Evolutionary conservation across 2,113 vertebrate genomes (phyloP).

Genomic region (Dascyllus trimaculatus): DNA sequence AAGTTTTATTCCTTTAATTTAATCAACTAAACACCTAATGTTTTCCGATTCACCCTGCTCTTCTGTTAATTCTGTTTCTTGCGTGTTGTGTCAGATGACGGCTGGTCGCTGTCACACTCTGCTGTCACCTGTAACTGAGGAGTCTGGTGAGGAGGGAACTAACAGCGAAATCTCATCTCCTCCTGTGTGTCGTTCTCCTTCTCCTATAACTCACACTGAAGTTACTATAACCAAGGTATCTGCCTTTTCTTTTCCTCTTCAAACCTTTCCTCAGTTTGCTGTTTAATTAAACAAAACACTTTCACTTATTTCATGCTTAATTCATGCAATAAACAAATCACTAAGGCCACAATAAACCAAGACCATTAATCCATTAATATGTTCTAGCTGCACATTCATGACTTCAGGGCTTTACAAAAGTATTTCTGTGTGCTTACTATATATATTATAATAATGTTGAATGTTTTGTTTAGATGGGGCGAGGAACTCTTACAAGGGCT

Average conservation of each 20-base stretch:
- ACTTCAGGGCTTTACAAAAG: neutral
- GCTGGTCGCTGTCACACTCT: slow-evolving; percentile 98
- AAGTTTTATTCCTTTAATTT: neutral
- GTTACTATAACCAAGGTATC: slow-evolving; percentile 93
- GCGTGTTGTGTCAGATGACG: slow-evolving; percentile 91
- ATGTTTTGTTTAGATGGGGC: slow-evolving; percentile 82
- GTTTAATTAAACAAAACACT: too few relatives aligned
- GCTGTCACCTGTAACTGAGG: slow-evolving; percentile 98
- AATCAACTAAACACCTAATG: slow-evolving; percentile 13
- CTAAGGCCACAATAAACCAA: too few relatives aligned
- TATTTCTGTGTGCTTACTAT: neutral
- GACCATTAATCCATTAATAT: neutral
- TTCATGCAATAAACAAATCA: too few relatives aligned
- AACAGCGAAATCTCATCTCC: slow-evolving; percentile 97
- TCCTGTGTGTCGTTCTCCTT: slow-evolving; percentile 95
- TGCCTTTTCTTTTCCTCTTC: slow-evolving; percentile 19
- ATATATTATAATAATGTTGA: neutral
- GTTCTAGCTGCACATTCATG: neutral
- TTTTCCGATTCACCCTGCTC: slow-evolving; percentile 34
- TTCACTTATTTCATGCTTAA: too few relatives aligned
- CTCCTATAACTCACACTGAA: slow-evolving; percentile 93
- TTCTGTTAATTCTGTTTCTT: slow-evolving; percentile 46
- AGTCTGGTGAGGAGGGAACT: slow-evolving; percentile 98
- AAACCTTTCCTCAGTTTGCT: neutral
- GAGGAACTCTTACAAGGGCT: slow-evolving; percentile 84